Conservation (phyloP, 2,888 invertebrate species). For the Camptogramma bilineatum region DNA sequence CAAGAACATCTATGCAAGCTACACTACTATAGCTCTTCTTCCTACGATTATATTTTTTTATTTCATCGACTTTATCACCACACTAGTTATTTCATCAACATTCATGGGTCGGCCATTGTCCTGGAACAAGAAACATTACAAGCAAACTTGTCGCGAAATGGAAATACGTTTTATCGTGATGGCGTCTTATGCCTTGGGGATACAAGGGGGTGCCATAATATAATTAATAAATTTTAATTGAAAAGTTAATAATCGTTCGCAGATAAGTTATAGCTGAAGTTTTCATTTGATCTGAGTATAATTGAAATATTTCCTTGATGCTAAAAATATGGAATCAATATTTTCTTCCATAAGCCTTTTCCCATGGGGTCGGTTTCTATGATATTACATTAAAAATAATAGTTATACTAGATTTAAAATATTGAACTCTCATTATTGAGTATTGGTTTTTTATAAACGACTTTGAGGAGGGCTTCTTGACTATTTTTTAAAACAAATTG, state of each 20-base stretch:
- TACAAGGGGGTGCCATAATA: slow-evolving; percentile 8
- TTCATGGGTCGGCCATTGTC: background rate
- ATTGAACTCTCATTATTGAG: no score
- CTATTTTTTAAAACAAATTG: no score
- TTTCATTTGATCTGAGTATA: slow-evolving; percentile 2
- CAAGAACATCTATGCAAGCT: no score
- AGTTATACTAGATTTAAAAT: no score
- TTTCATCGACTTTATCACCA: background rate
- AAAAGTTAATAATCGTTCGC: slow-evolving; percentile 25
- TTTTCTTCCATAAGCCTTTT: no score
- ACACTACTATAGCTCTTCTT: no score
- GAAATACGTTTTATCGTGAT: slow-evolving; percentile 13
- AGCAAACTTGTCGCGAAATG: slow-evolving; percentile 4
- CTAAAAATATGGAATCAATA: background rate
- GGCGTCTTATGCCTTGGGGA: slow-evolving; percentile 11
- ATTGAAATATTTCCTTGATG: slow-evolving; percentile 3
- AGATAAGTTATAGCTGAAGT: slow-evolving; percentile 18
- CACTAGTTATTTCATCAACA: background rate
- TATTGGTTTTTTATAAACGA: no score
- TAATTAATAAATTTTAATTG: slow-evolving; percentile 29
- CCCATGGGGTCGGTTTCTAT: no score
- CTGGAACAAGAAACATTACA: background rate
- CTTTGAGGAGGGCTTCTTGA: no score
- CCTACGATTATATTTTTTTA: no score
- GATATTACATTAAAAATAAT: no score